Conservation (phyloP, 2,797 vertebrate species). For the Distichodus sexfasciatus region DNA sequence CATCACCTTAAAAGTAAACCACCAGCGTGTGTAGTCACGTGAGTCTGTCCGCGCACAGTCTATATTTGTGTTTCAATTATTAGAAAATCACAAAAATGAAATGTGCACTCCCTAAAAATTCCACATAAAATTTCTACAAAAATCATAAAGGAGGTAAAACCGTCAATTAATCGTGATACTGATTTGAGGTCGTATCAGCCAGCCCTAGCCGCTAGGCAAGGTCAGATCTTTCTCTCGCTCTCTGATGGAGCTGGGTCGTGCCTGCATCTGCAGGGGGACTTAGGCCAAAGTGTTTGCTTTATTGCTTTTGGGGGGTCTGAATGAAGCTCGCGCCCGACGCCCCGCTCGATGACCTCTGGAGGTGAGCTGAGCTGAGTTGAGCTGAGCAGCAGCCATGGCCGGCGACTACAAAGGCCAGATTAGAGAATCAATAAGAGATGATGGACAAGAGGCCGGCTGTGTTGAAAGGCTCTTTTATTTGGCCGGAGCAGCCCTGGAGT, state of each 20-base stretch:
- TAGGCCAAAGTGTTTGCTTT: slow-evolving; percentile 19
- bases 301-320: slow-evolving; percentile 27
- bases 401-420: slow-evolving; percentile 40
- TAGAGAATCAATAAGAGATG: slow-evolving; percentile 37
- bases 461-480: slow-evolving; percentile 34
- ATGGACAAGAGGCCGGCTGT: not conserved
- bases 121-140: too few species aligned
- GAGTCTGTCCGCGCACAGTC: too few species aligned
- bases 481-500: slow-evolving; percentile 19
- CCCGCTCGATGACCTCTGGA: slow-evolving; percentile 36
- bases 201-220: too few species aligned
- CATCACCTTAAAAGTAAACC: too few species aligned
- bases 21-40: too few species aligned
- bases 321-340: slow-evolving; percentile 30
- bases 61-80: too few species aligned
- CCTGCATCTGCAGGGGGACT: slow-evolving; percentile 30
- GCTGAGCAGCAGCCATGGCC: not conserved
- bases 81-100: too few species aligned
- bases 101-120: too few species aligned
- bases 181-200: too few species aligned
- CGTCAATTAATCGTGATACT: too few species aligned
- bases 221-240: slow-evolving; percentile 3
- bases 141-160: too few species aligned
- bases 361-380: too few species aligned
- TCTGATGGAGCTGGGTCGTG: slow-evolving; percentile 24